Evolutionary conservation across 1,140 invertebrate species (phyloP), one percentile per base, ranked within the genome.

Genomic region (Zaprionus kolodkinae): DNA sequence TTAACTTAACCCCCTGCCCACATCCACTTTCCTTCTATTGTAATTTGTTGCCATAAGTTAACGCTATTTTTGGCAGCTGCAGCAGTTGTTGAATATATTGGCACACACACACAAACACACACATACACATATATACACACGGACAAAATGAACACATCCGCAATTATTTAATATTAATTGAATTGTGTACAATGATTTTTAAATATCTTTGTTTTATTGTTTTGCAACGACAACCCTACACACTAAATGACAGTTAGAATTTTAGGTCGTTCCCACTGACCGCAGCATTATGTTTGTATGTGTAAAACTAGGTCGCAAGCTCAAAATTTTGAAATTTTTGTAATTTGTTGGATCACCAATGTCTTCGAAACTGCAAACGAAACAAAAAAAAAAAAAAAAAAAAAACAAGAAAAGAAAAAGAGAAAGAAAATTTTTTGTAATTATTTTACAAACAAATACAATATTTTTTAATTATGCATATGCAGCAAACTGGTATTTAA

Each of bases 391-490:
- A 59, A 70, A 82, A n/a, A n/a, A n/a, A n/a, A n/a, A n/a, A n/a
- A n/a, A n/a, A n/a, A n/a, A n/a, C n/a, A n/a, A n/a, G n/a, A n/a
- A n/a, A n/a, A n/a, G n/a, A n/a, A n/a, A 65, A 54, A 48, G 69
- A 56, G 55, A 45, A 45, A 9, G 6, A 45, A 45, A n/a, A 45
- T 60, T 82, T 88, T 88, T 89, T 88, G 79, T 85, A 88, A 88
- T 89, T 85, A 81, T 61, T 88, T 89, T 89, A 88, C 85, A 85
- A 81, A 78, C 68, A 88, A 89, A 88, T 81, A 88, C 60, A 89
- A 89, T 81, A 85, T 84, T 89, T 88, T 88, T 63, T 67, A 87
- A 80, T 73, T 66, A 72, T 78, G 61, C 50, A 76, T 71, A 25
- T 10, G 3, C 10, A 50, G 15, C 6, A 30, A 30, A 35, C 21